Evolutionary conservation across 2,797 vertebrate species (phyloP).

Genomic region (Crossoptilon crossoptilon): DNA sequence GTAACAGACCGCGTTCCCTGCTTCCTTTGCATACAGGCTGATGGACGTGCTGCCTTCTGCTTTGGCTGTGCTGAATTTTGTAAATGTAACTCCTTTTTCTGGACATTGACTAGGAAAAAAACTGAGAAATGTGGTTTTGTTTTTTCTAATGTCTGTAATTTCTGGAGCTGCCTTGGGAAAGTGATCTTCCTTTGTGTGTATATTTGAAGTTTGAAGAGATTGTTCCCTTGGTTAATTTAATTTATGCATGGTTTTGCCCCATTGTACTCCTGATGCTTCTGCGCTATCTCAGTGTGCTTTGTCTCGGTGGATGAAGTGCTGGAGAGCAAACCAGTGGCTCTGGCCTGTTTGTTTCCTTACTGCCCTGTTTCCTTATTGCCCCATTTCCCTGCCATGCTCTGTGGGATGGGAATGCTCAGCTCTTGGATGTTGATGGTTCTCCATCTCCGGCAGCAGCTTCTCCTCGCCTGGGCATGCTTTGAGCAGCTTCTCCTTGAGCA

Average conservation of each 20-base stretch:
- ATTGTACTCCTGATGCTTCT: background rate
- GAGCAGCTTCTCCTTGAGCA: background rate
- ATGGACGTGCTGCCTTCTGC: background rate
- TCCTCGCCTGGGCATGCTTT: background rate
- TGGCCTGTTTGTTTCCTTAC: background rate
- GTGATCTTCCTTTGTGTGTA: background rate
- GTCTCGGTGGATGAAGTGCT: background rate
- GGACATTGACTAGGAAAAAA: background rate
- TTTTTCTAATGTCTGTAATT: background rate
- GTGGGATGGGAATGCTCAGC: background rate
- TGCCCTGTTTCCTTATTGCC: background rate
- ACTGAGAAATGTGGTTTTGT: background rate
- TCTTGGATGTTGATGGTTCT: background rate
- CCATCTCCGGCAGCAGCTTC: slow-evolving; percentile 1
- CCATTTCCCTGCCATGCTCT: background rate
- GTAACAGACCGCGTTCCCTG: background rate
- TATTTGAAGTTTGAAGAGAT: background rate
- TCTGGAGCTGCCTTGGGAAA: background rate
- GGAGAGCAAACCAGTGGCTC: background rate
- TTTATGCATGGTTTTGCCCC: background rate
- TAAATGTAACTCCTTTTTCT: background rate
- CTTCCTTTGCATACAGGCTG: background rate
- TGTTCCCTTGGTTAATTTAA: background rate
- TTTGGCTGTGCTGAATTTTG: background rate
- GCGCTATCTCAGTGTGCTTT: rapidly evolving